Conservation (phyloP, 2,113 vertebrate genomes). For the Manacus vitellinus region DNA sequence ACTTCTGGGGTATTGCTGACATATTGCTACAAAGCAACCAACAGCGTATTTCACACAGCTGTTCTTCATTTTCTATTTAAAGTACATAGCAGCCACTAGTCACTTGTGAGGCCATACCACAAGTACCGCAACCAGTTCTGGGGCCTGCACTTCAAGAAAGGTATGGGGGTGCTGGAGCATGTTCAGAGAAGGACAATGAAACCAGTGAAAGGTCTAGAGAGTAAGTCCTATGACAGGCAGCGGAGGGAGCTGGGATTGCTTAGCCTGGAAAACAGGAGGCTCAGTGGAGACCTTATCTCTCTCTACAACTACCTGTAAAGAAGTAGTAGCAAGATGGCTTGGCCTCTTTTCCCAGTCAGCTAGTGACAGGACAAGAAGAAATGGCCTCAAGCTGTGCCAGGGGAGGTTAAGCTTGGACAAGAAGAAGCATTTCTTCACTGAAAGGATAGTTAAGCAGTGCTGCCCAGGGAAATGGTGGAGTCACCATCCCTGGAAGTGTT, state of each 20-base stretch:
- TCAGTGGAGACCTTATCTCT: not conserved
- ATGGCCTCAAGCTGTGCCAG: not conserved
- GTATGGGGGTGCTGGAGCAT: not conserved
- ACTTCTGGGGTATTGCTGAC: conserved; percentile 22
- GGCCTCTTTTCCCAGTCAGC: not conserved
- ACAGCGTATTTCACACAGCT: conserved; percentile 20
- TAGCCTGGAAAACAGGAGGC: not conserved
- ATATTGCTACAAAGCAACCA: conserved; percentile 40
- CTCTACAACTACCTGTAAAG: not conserved
- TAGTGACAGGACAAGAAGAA: not conserved
- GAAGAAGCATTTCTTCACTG: not conserved
- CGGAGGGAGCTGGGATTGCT: not conserved
- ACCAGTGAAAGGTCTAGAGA: not conserved
- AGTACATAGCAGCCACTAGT: not conserved
- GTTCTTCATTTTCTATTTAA: conserved; percentile 62
- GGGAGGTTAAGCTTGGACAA: not conserved
- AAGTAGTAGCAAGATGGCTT: not conserved
- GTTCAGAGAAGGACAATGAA: not conserved
- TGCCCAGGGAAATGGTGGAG: not conserved
- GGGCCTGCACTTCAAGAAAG: not conserved
- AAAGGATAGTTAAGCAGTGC: not conserved
- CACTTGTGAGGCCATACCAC: not conserved
- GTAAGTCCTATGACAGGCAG: not conserved
- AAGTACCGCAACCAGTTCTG: not conserved
- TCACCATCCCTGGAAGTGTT: not conserved